phyloP scores from a whole-genome alignment of 2,888 invertebrate genomes.

The Pseudanteris insignis region DNA sequence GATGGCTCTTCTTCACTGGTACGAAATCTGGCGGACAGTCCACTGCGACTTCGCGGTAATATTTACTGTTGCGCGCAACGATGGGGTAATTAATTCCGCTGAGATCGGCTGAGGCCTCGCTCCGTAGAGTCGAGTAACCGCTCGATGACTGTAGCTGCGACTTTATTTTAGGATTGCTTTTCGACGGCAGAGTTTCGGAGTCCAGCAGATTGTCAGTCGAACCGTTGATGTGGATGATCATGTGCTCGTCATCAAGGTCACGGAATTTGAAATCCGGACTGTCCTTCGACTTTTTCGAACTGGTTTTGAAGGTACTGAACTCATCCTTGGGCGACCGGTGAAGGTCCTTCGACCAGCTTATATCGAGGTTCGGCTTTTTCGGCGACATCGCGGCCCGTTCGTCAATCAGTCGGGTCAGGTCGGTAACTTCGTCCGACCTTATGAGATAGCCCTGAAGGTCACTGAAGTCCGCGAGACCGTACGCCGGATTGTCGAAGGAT shows the following conservation, averaged over 20 bases:
- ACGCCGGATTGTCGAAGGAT: constrained; percentile 64
- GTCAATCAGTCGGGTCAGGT: constrained; percentile 59
- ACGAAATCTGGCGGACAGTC: constrained; percentile 64
- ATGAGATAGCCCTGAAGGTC: constrained; percentile 58
- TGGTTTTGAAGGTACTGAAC: too few relatives aligned
- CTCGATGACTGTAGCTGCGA: constrained; percentile 63
- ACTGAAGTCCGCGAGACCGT: constrained; percentile 58
- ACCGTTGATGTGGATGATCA: constrained; percentile 53
- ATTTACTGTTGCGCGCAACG: constrained; percentile 54
- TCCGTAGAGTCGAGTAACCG: constrained; percentile 62
- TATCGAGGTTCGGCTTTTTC: too few relatives aligned
- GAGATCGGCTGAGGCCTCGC: constrained; percentile 58
- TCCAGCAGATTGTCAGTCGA: constrained; percentile 59
- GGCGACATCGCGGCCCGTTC: constrained; percentile 49
- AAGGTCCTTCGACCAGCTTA: constrained; percentile 18
- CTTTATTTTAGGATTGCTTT: constrained; percentile 53
- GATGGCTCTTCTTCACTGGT: constrained; percentile 62
- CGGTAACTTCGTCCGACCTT: constrained; percentile 59
- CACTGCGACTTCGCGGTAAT: constrained; percentile 62
- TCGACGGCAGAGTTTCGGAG: constrained; percentile 38
- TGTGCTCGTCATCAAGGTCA: constrained; percentile 49
- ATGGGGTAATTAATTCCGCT: constrained; percentile 55
- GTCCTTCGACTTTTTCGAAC: neutral
- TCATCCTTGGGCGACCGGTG: too few relatives aligned
- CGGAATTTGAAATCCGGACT: constrained; percentile 24